These are phyloP conservation scores for Perca schrenkii DNA, from an alignment of 2,113 vertebrate genomes.

Conservation along the genomic window DNA sequence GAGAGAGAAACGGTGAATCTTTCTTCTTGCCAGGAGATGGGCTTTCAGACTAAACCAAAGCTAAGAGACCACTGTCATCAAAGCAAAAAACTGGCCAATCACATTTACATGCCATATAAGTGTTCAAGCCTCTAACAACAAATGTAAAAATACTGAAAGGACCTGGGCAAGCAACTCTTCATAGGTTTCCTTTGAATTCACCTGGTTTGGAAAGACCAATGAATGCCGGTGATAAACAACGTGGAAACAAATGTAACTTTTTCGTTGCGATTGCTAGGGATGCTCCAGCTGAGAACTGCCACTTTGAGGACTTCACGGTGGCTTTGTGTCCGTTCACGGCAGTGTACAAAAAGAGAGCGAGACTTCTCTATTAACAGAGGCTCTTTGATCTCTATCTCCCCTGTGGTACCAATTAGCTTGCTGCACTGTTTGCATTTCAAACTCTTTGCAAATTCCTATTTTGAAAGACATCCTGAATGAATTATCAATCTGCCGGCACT, in stretches of 20 bases:
- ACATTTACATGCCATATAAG: background rate
- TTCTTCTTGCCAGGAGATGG: conserved; percentile 39
- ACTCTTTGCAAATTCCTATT: conserved; percentile 58
- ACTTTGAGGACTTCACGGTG: conserved; percentile 48
- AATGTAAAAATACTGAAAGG: background rate
- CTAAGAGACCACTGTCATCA: background rate
- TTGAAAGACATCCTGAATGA: conserved; percentile 66
- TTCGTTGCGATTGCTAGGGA: background rate
- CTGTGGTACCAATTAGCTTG: conserved; percentile 73
- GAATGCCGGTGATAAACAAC: background rate
- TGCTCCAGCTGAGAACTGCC: conserved; percentile 40
- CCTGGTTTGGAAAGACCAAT: background rate
- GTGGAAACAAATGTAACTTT: background rate
- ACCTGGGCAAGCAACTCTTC: background rate
- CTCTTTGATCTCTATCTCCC: conserved; percentile 76
- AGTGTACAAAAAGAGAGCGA: conserved; percentile 44
- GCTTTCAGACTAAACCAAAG: background rate
- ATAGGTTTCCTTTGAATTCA: background rate
- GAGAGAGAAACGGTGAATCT: conserved; percentile 13
- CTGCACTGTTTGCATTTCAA: conserved; percentile 71
- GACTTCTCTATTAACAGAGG: conserved; percentile 62
- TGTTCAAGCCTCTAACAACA: background rate
- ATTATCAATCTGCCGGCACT: conserved; percentile 61
- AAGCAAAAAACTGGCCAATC: background rate
- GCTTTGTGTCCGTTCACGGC: conserved; percentile 52